Conservation (phyloP, 2,888 invertebrate genomes). For the Lasioglossum figueresi region DNA sequence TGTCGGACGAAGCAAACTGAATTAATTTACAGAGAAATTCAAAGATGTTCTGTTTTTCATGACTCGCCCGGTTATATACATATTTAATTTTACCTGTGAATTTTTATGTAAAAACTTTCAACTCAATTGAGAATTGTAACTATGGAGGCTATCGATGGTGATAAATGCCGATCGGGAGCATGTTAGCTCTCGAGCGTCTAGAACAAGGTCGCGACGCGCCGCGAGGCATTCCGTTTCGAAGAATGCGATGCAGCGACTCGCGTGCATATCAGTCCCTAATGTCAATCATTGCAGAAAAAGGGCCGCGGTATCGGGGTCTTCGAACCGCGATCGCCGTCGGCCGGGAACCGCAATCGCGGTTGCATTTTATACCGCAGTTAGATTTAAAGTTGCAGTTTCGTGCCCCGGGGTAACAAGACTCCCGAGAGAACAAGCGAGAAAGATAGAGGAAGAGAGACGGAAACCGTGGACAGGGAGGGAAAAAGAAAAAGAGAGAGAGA, state of each 20-base stretch:
- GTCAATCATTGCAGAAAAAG: not conserved
- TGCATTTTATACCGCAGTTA: conserved; percentile 5
- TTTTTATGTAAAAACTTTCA: too few relatives aligned
- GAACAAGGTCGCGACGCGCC: not conserved
- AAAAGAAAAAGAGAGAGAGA: conserved; percentile 2
- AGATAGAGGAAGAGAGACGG: conserved; percentile 5
- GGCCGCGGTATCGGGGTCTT: not conserved
- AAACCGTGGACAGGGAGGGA: conserved; percentile 10
- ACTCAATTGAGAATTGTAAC: too few relatives aligned
- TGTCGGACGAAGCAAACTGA: too few relatives aligned
- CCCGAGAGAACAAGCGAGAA: not conserved
- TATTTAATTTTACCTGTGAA: too few relatives aligned
- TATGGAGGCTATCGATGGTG: too few relatives aligned
- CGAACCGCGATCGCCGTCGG: conserved; percentile 1
- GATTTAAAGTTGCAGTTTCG: conserved; percentile 5
- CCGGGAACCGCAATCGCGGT: conserved; percentile 23
- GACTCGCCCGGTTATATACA: too few relatives aligned
- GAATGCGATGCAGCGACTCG: not conserved
- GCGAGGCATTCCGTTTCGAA: not conserved
- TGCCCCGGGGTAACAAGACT: not conserved
- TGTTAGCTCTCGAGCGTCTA: not conserved
- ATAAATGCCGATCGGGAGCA: too few relatives aligned
- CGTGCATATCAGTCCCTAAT: not conserved
- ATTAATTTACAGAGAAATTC: too few relatives aligned
- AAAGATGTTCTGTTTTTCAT: too few relatives aligned